Percentiles rank a stretch among this genome's conserved stretches.
Conservation (phyloP, 2,797 vertebrate genomes). For the Lacerta viridis region DNA sequence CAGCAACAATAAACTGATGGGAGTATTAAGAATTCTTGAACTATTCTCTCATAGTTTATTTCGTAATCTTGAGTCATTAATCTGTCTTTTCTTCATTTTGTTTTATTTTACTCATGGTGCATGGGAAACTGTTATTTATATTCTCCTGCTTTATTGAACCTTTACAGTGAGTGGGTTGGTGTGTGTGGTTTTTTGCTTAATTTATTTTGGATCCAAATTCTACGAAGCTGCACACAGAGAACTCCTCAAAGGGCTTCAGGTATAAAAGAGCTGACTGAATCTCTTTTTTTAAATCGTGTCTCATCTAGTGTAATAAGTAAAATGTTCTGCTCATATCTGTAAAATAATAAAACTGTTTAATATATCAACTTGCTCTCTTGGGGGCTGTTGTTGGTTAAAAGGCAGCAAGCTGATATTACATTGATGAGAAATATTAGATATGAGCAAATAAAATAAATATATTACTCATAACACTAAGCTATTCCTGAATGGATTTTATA, state of each 20-base stretch:
- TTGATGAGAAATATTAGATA: neutral
- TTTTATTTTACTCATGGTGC: neutral
- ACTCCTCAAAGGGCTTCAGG: constrained; percentile 9
- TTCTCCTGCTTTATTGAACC: neutral
- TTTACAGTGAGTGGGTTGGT: neutral
- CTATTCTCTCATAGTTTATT: neutral
- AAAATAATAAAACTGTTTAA: neutral
- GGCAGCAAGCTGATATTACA: neutral
- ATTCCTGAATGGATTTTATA: neutral
- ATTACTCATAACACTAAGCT: neutral
- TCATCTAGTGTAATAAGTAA: constrained; percentile 35
- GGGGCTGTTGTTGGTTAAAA: neutral
- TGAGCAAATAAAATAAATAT: neutral
- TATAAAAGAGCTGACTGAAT: neutral
- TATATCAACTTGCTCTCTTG: neutral
- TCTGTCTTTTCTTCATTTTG: neutral
- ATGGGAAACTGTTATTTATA: neutral
- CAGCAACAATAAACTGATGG: neutral
- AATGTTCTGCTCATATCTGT: neutral
- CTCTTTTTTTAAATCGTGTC: constrained; percentile 10
- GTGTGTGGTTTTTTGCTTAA: constrained; percentile 7
- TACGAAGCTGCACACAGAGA: neutral
- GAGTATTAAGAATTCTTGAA: constrained; percentile 4
- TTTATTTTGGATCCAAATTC: constrained; percentile 7
- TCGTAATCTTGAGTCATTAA: neutral